phyloP scores from a whole-genome alignment of 2,797 vertebrate genomes.

The Galago senegalensis region DNA sequence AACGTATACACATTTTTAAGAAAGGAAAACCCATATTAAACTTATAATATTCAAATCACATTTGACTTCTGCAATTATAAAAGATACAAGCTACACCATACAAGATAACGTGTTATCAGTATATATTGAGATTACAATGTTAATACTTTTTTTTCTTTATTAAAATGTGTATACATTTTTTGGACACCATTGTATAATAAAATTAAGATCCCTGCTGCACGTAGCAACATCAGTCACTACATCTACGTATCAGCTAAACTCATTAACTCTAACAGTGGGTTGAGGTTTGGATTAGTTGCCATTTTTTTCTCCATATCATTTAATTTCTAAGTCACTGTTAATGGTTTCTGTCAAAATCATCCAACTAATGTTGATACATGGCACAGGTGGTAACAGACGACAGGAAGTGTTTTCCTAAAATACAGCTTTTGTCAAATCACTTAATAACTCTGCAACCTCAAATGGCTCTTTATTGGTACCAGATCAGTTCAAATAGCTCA shows the following conservation, averaged over 20 bases:
- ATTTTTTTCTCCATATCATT: constrained; percentile 2
- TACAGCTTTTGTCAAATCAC: background rate
- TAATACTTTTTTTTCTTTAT: too few species aligned
- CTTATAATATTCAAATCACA: too few species aligned
- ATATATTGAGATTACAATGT: too few species aligned
- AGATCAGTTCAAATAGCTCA: background rate
- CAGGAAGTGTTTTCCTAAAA: background rate
- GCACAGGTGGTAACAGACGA: background rate
- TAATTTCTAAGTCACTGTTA: background rate
- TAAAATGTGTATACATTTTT: too few species aligned
- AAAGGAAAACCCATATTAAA: too few species aligned
- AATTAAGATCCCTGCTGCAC: background rate
- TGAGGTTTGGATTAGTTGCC: background rate
- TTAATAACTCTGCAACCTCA: background rate
- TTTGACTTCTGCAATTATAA: too few species aligned
- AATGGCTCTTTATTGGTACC: background rate
- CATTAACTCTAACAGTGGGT: background rate
- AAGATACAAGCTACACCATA: too few species aligned
- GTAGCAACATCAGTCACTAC: background rate
- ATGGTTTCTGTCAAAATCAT: constrained; percentile 27
- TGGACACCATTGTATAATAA: background rate
- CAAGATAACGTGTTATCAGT: too few species aligned
- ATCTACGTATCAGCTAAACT: background rate
- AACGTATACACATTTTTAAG: too few species aligned
- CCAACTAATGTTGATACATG: background rate